Conservation (phyloP, 2,797 vertebrate species). For the Manis crassicaudata region DNA sequence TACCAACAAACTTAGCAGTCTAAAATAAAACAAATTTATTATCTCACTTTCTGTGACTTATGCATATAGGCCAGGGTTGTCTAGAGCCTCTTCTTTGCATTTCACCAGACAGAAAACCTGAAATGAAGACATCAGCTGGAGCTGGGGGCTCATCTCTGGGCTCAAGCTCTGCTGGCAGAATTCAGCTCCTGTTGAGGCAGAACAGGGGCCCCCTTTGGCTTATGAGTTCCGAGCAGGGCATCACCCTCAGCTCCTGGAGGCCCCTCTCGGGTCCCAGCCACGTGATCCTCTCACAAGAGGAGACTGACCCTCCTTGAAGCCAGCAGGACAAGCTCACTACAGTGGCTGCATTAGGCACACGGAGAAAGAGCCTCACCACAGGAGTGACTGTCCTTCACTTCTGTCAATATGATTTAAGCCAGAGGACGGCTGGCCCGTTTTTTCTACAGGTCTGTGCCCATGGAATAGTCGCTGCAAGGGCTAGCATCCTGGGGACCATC, state of each 20-base stretch:
- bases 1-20: background rate
- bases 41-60: background rate
- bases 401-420: background rate
- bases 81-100: fast-evolving
- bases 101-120: background rate
- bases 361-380: background rate
- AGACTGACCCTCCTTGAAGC: background rate
- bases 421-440: fast-evolving
- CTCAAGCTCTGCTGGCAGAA: background rate
- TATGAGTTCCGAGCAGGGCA: fast-evolving
- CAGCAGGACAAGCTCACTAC: background rate
- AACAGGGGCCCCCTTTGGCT: fast-evolving
- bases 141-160: background rate
- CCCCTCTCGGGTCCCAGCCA: background rate
- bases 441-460: background rate
- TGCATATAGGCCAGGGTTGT: background rate
- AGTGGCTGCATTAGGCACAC: background rate
- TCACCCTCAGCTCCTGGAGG: background rate
- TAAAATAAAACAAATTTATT: background rate
- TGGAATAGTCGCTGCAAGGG: too few relatives aligned
- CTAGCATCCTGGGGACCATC: background rate
- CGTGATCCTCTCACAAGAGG: background rate
- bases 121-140: background rate
- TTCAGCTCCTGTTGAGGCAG: fast-evolving
- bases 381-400: background rate